Evolutionary conservation across 1,140 invertebrate genomes (phyloP), one percentile per base, ranked within the genome.

Genomic region (Ylistrum balloti): DNA sequence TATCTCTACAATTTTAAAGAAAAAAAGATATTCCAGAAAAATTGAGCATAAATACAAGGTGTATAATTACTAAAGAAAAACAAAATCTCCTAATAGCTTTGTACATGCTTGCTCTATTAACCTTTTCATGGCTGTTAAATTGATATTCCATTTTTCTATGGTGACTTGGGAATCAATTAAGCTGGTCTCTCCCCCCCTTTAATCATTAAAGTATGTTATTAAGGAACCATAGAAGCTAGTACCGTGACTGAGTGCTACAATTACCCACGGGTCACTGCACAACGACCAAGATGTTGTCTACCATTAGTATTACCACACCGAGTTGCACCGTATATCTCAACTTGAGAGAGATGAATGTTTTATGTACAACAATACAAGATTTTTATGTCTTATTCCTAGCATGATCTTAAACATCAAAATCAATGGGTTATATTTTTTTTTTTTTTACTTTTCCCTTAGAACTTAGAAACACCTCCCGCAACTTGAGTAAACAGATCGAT

Each of bases 61-160:
- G 17, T 74, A 74, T 74, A 74, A 74, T 74, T 74, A 74, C 56
- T 5, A 74, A 28, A 28, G 56, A 74, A 74, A 74, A 74, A 74
- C 56, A 74, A 74, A 74, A 74, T 74, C 22, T 28, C n/a, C 56
- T 74, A 74, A 74, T 74, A 74, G 56, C 5, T 74, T 74, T 22
- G 56, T 74, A 74, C 28, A 74, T 5, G 45, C 56, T 5, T 28
- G 56, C 56, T 74, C 56, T 17, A 74, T 74, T 74, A 74, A 9
- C 22, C 56, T 74, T n/a, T 74, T 74, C 22, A 74, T 74, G 56
- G 56, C 56, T 74, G 56, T 74, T 74, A 74, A 74, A 74, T 74
- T 74, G 56, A 74, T 56, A 56, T 56, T 56, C 45, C 17, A 56
- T 74, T 74, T 74, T 74, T 5, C 56, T 74, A 28, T 74, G 22